A percentile compares a stretch with the other conserved stretches of the same genome.
Conservation (phyloP, 2,888 invertebrate genomes). For the Podotricha telesiphe region DNA sequence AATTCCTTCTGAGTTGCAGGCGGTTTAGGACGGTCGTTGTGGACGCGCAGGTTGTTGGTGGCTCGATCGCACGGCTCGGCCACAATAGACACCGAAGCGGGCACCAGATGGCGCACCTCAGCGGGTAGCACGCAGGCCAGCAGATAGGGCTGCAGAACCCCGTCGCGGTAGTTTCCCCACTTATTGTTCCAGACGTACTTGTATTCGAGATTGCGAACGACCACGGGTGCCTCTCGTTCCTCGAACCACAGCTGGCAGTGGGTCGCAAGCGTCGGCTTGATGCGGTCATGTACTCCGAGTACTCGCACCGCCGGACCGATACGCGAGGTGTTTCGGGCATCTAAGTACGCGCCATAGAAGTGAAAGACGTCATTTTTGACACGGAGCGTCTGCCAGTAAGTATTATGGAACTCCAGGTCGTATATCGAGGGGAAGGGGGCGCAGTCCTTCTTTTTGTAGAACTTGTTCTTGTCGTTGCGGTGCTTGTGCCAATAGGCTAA, state of each 20-base stretch:
- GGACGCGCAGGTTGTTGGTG: constrained; percentile 92
- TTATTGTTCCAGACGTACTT: constrained; percentile 97
- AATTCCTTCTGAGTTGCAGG: constrained; percentile 88
- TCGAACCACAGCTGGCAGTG: constrained; percentile 96
- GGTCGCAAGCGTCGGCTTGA: constrained; percentile 91
- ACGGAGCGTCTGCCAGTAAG: constrained; percentile 95
- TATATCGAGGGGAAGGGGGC: constrained; percentile 94
- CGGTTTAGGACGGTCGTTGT: constrained; percentile 87
- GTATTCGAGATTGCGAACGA: constrained; percentile 93
- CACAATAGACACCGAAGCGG: constrained; percentile 93
- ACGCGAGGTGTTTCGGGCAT: constrained; percentile 89
- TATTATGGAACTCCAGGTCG: constrained; percentile 95
- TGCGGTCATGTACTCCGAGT: constrained; percentile 94
- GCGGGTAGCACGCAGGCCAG: constrained; percentile 94
- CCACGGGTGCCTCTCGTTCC: constrained; percentile 90
- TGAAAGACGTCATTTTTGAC: constrained; percentile 95
- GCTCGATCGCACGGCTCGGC: constrained; percentile 93
- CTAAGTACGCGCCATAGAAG: constrained; percentile 94
- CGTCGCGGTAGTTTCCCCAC: constrained; percentile 97
- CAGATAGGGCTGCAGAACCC: constrained; percentile 95
- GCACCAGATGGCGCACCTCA: constrained; percentile 87
- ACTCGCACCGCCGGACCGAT: constrained; percentile 93
- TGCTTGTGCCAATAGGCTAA: constrained; percentile 93
- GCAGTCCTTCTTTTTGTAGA: constrained; percentile 87
- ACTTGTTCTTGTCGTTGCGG: constrained; percentile 89